Base-by-base conservation (phyloP, 2,797 vertebrate species). In the Emys orbicularis region DNA sequence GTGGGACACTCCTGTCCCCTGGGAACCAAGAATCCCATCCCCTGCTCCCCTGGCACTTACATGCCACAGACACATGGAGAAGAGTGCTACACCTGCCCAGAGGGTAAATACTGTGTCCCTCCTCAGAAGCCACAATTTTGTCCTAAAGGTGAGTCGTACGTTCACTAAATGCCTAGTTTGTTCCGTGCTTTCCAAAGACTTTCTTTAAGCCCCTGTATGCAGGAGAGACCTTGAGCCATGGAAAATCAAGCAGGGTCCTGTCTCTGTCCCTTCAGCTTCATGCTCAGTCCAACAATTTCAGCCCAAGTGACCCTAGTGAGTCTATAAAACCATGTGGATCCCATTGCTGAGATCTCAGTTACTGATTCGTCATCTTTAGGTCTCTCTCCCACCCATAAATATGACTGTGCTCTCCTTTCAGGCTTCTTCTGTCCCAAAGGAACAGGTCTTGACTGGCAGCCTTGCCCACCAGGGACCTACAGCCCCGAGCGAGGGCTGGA, bases 401-500 rank as follows among this genome's bases (percentile, higher is more conserved):
- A 41, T 9, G 3, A 7, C 29, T 72, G 19, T 72, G 5, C 12
- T 79, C 50, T 44, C 44, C 52, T 94, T 87, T 23, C 95, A 99
- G 99, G 99, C 41, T 99, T 99, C 98, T 99, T 98, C 96, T 99
- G 99, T 90, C 98, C 98, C 3, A 97, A 98, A 94, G 98, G 98
- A 79, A 99, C 98, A 5, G 98, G 98, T 5, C 96, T 98, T 90
- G 95, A 98, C 95, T 98, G 98, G 98, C 98, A 90, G 89, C 96
- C 98, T n/a, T 99, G 99, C 93, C 99, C 98, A 21, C 97, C 95
- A 8, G 99, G 99, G 87, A 99, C 98, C 19, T 99, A 99, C 2
- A 97, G 98, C 82, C 97, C 98, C 11, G 96, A 98, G 34, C 95
- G 86, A 0, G 98, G 99, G 8, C 97, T 98, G 91, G 97, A 95